Evolutionary conservation across 2,797 vertebrate genomes (phyloP).

Genomic region (Allobates femoralis): DNA sequence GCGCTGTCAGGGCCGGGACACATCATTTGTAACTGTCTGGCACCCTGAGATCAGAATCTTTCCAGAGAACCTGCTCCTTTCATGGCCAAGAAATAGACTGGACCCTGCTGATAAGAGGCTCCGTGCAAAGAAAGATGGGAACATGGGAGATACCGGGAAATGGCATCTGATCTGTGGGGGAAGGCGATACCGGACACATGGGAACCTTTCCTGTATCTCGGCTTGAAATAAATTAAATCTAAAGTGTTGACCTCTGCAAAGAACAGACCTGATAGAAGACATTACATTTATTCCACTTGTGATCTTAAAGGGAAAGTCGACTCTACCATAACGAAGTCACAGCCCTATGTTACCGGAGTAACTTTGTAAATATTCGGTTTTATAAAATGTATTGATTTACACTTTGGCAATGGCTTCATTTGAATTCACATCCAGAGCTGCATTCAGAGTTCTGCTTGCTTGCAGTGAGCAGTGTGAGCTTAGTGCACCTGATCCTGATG

Average conservation of each 20-base stretch:
- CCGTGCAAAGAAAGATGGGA: background rate
- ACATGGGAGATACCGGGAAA: background rate
- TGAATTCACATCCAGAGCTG: background rate
- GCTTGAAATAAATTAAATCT: background rate
- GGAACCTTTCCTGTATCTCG: background rate
- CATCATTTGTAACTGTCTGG: conserved; percentile 76
- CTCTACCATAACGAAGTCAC: background rate
- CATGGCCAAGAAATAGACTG: conserved; percentile 62
- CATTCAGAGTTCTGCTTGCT: background rate
- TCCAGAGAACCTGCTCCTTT: conserved; percentile 53
- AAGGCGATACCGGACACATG: background rate
- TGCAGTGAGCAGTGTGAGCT: background rate
- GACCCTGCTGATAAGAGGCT: conserved; percentile 37
- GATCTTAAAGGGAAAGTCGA: background rate
- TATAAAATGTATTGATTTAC: background rate
- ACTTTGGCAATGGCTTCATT: background rate
- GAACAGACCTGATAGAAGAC: background rate
- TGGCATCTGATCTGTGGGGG: conserved; percentile 8
- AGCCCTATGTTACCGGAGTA: background rate
- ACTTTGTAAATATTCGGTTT: background rate
- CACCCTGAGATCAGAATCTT: conserved; percentile 72
- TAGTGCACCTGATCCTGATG: background rate
- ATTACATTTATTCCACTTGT: background rate
- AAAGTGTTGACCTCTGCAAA: background rate
- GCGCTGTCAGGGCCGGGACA: conserved; percentile 70